Evolutionary conservation across 2,113 vertebrate genomes (phyloP).

Genomic region (Aphyosemion australe): DNA sequence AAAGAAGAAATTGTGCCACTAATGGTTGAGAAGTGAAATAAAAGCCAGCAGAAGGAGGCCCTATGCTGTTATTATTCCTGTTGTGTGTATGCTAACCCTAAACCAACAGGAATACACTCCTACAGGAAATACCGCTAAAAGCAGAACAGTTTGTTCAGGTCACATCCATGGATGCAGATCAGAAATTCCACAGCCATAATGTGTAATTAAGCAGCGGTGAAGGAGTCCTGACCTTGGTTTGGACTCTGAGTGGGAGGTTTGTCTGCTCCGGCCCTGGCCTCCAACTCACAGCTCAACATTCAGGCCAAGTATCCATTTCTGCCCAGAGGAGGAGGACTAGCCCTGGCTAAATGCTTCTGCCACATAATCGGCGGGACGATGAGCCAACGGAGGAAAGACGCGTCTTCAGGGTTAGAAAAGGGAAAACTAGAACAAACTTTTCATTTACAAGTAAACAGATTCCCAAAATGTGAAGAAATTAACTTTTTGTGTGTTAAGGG

Average conservation of each 20-base stretch:
- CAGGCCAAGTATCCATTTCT: slow-evolving; percentile 59
- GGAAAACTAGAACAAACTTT: too few relatives aligned
- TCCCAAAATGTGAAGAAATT: too few relatives aligned
- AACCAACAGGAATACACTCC: slow-evolving; percentile 10
- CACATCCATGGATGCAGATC: slow-evolving; percentile 51
- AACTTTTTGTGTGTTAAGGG: too few relatives aligned
- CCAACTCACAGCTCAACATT: slow-evolving; percentile 49
- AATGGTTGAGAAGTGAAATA: too few relatives aligned
- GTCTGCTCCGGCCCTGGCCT: slow-evolving; percentile 43
- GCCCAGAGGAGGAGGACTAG: slow-evolving; percentile 47
- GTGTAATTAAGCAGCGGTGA: slow-evolving; percentile 61
- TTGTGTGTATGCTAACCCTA: too few relatives aligned
- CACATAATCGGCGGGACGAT: slow-evolving; percentile 19
- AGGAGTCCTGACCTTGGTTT: slow-evolving; percentile 64
- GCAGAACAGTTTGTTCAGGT: slow-evolving; percentile 31
- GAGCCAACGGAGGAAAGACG: slow-evolving; percentile 46
- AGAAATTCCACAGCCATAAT: slow-evolving; percentile 55
- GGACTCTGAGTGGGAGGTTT: slow-evolving; percentile 52
- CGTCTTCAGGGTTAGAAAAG: slow-evolving; percentile 2
- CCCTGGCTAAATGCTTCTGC: slow-evolving; percentile 54
- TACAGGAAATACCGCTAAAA: background rate
- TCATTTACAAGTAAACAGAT: too few relatives aligned
- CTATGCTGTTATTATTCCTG: too few relatives aligned
- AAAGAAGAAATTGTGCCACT: too few relatives aligned
- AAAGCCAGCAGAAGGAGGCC: too few relatives aligned